Percentiles rank a stretch among this genome's conserved stretches.
Conservation (phyloP, 2,113 vertebrate species). For the Takifugu flavidus region DNA sequence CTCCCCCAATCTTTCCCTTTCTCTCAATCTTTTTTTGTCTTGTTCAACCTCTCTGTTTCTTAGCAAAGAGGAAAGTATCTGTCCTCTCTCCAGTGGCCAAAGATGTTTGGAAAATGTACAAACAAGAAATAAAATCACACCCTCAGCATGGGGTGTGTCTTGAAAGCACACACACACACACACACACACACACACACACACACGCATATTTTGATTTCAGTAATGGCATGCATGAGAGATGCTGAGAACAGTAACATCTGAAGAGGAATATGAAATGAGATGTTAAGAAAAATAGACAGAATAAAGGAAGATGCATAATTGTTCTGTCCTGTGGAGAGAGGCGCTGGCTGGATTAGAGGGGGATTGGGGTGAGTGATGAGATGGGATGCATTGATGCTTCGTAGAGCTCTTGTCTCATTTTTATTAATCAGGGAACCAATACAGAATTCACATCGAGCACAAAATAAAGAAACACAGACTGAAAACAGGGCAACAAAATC, state of each 20-base stretch:
- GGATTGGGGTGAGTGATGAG: constrained; percentile 34
- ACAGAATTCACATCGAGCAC: constrained; percentile 39
- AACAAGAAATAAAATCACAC: constrained; percentile 87
- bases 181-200: neutral
- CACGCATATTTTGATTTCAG: constrained; percentile 13
- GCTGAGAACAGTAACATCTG: constrained; percentile 63
- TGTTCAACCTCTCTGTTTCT: constrained; percentile 62
- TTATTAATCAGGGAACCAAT: constrained; percentile 41
- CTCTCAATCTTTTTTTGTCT: constrained; percentile 61
- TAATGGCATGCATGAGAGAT: constrained; percentile 58
- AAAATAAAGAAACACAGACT: constrained; percentile 13
- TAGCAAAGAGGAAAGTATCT: constrained; percentile 50
- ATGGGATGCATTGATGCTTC: constrained; percentile 49
- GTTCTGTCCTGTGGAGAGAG: constrained; percentile 74
- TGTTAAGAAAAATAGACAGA: constrained; percentile 8
- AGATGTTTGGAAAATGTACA: constrained; percentile 68
- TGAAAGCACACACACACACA: neutral
- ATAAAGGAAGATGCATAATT: constrained; percentile 68
- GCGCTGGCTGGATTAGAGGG: constrained; percentile 36
- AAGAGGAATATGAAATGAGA: constrained; percentile 3
- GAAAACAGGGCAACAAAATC: neutral
- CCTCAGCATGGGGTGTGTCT: constrained; percentile 73
- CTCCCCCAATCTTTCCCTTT: constrained; percentile 41
- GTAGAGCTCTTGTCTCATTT: constrained; percentile 41
- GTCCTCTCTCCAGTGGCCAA: constrained; percentile 53